phyloP scores from a whole-genome alignment of 2,888 invertebrate genomes.

The Cephus pygmeus region DNA sequence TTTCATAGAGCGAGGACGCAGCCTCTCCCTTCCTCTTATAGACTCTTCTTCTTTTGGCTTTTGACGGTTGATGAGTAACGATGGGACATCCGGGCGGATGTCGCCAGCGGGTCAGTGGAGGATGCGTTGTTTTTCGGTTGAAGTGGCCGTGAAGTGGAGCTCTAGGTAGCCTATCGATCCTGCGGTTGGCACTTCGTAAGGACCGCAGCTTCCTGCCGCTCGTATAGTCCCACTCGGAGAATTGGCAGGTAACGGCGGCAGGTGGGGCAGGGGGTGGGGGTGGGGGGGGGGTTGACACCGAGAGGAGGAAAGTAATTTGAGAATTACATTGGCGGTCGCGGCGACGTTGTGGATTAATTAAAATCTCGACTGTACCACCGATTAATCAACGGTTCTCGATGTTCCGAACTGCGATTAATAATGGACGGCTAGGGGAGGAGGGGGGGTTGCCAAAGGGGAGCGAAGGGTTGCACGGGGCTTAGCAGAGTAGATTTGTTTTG shows the following conservation, averaged over 20 bases:
- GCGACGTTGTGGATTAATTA: conserved; percentile 45
- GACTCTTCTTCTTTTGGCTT: background rate
- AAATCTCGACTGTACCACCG: conserved; percentile 48
- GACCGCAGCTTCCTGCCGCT: too few species aligned
- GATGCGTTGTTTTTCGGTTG: too few species aligned
- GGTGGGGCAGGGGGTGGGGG: too few species aligned
- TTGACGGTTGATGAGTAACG: conserved; percentile 1
- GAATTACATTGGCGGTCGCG: conserved; percentile 4
- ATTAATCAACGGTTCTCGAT: conserved; percentile 56
- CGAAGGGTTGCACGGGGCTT: too few species aligned
- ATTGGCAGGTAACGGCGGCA: too few species aligned
- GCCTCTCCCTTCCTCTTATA: too few species aligned
- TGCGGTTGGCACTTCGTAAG: too few species aligned
- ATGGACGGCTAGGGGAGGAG: conserved; percentile 38
- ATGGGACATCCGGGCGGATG: background rate
- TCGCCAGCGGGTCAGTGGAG: too few species aligned
- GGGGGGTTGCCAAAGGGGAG: conserved; percentile 10
- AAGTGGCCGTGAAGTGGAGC: too few species aligned
- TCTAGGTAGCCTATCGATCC: too few species aligned
- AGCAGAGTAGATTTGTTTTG: background rate
- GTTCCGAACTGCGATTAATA: conserved; percentile 51
- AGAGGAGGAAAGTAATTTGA: conserved; percentile 1
- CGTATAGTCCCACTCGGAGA: too few species aligned
- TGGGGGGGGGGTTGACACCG: too few species aligned
- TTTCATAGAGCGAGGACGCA: background rate